Evolutionary conservation across 2,113 vertebrate species (phyloP).

Genomic region (Andinoacara biseriatus): DNA sequence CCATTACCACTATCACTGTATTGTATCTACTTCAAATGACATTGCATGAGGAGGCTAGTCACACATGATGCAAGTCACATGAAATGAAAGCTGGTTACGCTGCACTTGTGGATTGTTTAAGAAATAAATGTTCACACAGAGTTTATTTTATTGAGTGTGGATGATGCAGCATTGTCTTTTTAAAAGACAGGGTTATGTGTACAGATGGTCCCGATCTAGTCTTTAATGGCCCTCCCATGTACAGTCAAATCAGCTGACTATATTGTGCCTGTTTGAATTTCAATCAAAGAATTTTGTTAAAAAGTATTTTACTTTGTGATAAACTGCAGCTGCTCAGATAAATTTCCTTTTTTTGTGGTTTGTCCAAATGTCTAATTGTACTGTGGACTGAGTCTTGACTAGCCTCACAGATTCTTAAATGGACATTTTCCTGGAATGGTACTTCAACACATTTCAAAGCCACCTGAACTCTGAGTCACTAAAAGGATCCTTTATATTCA

Average conservation of each 20-base stretch:
- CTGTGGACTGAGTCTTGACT: slow-evolving; percentile 6
- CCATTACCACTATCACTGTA: neutral
- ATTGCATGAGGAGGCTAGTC: neutral
- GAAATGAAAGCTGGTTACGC: neutral
- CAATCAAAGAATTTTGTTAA: neutral
- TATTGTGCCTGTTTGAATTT: neutral
- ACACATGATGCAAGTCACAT: neutral
- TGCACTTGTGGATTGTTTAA: neutral
- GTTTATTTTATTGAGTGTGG: neutral
- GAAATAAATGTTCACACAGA: neutral
- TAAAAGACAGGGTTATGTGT: neutral
- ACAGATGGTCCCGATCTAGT: neutral
- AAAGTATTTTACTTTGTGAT: neutral
- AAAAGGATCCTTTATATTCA: neutral
- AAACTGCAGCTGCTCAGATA: neutral
- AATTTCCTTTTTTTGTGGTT: slow-evolving; percentile 14
- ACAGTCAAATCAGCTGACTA: neutral
- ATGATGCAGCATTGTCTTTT: neutral
- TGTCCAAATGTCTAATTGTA: slow-evolving; percentile 44
- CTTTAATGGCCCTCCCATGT: neutral
- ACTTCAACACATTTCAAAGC: slow-evolving; percentile 2
- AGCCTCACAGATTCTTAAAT: slow-evolving; percentile 25
- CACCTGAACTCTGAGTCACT: neutral
- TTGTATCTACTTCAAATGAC: neutral
- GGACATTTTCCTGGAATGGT: neutral